These are phyloP conservation scores for Dipodomys merriami DNA, from an alignment of 2,113 vertebrate species.

Conservation along the genomic window DNA sequence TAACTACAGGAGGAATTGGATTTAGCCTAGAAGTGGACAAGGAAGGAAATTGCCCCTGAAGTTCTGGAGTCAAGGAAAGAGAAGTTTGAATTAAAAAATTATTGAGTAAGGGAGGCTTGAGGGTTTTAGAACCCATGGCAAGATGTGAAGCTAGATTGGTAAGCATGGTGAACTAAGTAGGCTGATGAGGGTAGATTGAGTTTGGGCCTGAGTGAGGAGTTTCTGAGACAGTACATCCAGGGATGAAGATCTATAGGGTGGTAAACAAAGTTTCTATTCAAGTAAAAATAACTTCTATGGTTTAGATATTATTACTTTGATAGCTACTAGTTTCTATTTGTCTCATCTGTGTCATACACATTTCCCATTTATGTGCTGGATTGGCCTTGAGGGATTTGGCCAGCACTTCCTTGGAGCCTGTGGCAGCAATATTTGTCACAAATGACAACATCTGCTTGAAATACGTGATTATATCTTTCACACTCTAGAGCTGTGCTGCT, in stretches of 20 bases:
- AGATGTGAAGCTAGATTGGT: background rate
- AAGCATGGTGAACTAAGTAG: background rate
- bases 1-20: background rate
- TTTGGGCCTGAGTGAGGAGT: background rate
- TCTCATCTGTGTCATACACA: background rate
- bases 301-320: background rate
- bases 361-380: slow-evolving; percentile 20
- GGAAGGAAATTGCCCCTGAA: background rate
- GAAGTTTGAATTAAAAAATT: background rate
- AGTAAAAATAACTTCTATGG: background rate
- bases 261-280: background rate
- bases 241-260: background rate
- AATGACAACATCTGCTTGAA: slow-evolving; percentile 42
- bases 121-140: background rate
- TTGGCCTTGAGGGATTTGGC: background rate
- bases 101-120: background rate
- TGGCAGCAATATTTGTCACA: background rate
- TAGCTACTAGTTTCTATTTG: background rate
- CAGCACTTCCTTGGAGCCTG: background rate
- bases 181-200: fast-evolving
- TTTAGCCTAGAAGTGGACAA: background rate
- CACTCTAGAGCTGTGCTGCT: background rate
- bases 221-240: background rate
- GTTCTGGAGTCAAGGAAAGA: background rate
- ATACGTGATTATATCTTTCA: slow-evolving; percentile 48